Conservation (phyloP, 2,888 invertebrate species). For the Scaptodrosophila latifasciaeformis region DNA sequence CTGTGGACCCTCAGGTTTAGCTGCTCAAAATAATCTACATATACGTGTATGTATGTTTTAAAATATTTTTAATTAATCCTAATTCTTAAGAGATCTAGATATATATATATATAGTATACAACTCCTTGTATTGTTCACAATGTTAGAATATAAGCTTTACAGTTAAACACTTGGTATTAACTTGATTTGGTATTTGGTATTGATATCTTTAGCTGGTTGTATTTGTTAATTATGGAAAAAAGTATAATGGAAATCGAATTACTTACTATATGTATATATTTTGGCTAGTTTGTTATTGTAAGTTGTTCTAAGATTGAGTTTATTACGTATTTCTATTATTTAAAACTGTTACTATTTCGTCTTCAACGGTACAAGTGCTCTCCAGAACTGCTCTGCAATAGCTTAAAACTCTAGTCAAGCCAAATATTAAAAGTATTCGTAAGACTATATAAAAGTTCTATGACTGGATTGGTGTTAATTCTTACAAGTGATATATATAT, state of each 20-base stretch:
- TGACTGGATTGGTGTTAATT: background rate
- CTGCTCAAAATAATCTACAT: slow-evolving; percentile 31
- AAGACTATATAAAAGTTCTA: background rate
- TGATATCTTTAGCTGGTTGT: background rate
- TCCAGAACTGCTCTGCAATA: slow-evolving; percentile 67
- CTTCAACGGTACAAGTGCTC: slow-evolving; percentile 61
- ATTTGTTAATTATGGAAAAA: background rate
- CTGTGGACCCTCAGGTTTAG: slow-evolving; percentile 47
- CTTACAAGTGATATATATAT: background rate
- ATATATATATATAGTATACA: slow-evolving; percentile 21
- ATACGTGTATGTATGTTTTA: slow-evolving; percentile 9
- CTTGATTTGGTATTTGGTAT: background rate
- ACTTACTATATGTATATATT: background rate
- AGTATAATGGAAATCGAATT: background rate
- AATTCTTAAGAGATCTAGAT: slow-evolving; percentile 2
- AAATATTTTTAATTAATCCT: too few relatives aligned
- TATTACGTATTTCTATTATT: slow-evolving; percentile 23
- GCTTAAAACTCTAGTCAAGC: slow-evolving; percentile 25
- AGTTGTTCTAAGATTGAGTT: slow-evolving; percentile 20
- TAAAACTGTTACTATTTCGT: background rate
- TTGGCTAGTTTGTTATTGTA: background rate
- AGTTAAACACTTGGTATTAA: slow-evolving; percentile 24
- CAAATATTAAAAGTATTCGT: background rate
- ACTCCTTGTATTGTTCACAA: slow-evolving; percentile 6
- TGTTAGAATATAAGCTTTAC: slow-evolving; percentile 52